Evolutionary conservation across 1,140 invertebrate species (phyloP).

Genomic region (Papilio helenus): DNA sequence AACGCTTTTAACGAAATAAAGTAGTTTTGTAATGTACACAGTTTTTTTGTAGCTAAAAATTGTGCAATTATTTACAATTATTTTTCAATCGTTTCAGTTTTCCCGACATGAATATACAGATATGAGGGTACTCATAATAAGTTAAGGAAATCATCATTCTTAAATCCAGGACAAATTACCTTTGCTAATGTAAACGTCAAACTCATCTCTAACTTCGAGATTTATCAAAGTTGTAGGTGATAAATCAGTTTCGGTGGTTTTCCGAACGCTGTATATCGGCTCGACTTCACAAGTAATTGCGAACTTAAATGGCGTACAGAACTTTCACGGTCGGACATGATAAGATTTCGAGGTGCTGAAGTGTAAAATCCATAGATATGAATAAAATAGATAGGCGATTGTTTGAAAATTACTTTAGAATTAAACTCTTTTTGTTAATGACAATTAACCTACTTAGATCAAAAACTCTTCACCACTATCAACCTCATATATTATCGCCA

Average conservation of each 20-base stretch:
- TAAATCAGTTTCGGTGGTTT: constrained; percentile 28
- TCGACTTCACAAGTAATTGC: constrained; percentile 28
- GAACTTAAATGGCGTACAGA: constrained; percentile 27
- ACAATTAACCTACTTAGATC: too few species aligned
- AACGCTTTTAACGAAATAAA: too few species aligned
- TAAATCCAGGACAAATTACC: background rate
- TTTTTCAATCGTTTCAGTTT: too few species aligned
- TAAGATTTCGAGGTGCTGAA: background rate
- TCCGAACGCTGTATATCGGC: background rate
- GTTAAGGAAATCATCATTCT: background rate
- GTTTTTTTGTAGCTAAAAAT: too few species aligned
- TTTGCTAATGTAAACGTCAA: constrained; percentile 23
- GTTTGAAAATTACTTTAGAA: too few species aligned
- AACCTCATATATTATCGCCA: too few species aligned
- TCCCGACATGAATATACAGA: too few species aligned
- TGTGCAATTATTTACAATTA: too few species aligned
- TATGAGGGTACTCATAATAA: background rate
- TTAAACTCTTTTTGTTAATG: too few species aligned
- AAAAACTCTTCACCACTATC: too few species aligned
- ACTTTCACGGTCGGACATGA: constrained; percentile 24
- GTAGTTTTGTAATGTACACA: too few species aligned
- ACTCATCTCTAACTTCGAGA: constrained; percentile 12
- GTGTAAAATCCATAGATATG: background rate
- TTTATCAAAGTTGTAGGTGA: constrained; percentile 28
- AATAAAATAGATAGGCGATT: too few species aligned